Percentiles rank a stretch among this genome's conserved stretches.
These are phyloP conservation scores for Coccyzus lansbergi DNA, from an alignment of 2,797 vertebrate genomes.

Conservation along the genomic window DNA sequence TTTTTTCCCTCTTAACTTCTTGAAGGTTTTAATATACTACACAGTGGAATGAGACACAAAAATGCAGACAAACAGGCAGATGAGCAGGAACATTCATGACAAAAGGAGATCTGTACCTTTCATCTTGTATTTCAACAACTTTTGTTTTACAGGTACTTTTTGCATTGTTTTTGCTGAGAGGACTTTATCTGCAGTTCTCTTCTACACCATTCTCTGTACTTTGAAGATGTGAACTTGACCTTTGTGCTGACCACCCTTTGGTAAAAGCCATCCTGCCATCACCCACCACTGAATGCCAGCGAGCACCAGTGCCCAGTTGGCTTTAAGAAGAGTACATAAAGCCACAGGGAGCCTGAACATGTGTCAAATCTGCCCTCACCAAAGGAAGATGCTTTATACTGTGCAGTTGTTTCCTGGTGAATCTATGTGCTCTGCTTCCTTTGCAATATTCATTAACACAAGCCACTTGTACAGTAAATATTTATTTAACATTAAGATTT, in stretches of 20 bases:
- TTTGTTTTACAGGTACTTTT: background rate
- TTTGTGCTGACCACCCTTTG: background rate
- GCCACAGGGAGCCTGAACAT: background rate
- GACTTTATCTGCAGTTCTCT: background rate
- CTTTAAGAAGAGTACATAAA: background rate
- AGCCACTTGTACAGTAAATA: slow-evolving; percentile 60
- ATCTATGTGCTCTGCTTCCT: background rate
- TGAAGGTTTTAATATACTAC: background rate
- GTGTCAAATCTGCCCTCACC: background rate
- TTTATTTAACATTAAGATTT: slow-evolving; percentile 70
- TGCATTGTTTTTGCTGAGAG: background rate
- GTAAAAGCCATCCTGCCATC: background rate
- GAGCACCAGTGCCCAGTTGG: background rate
- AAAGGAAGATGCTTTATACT: background rate
- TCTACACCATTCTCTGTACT: background rate
- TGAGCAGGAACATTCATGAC: background rate
- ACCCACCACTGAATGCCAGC: background rate
- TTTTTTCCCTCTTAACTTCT: background rate
- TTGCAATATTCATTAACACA: slow-evolving; percentile 64
- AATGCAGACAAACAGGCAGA: background rate
- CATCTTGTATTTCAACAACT: background rate
- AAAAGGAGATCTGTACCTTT: background rate
- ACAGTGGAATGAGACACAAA: background rate
- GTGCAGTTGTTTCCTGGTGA: background rate
- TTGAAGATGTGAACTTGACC: background rate